A percentile compares a stretch with the other conserved stretches of the same genome.
These are phyloP conservation scores for Pangasianodon hypophthalmus DNA, from an alignment of 2,113 vertebrate genomes.

Conservation along the genomic window DNA sequence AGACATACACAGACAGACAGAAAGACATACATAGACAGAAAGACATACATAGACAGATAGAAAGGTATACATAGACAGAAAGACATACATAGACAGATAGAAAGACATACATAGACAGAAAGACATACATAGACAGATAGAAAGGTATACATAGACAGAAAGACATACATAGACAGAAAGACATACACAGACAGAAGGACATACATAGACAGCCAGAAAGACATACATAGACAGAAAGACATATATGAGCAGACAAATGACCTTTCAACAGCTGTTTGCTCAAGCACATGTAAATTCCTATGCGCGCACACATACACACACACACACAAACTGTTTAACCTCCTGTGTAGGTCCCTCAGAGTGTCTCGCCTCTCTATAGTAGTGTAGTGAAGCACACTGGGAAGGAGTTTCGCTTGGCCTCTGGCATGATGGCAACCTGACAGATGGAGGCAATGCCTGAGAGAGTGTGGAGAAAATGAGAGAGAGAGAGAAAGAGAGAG, in stretches of 20 bases:
- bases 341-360: neutral
- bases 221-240: neutral
- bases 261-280: neutral
- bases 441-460: conserved; percentile 64
- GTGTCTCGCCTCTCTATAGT: neutral
- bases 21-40: too few species aligned
- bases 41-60: too few species aligned
- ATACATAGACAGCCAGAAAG: neutral
- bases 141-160: too few species aligned
- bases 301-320: neutral
- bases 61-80: too few species aligned
- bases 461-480: conserved; percentile 48
- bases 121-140: neutral
- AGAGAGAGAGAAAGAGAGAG: neutral
- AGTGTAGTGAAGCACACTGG: conserved; percentile 15
- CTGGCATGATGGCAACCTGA: conserved; percentile 69
- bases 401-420: conserved; percentile 71
- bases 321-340: neutral
- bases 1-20: too few species aligned
- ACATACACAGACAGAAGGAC: too few species aligned
- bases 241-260: neutral
- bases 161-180: too few species aligned
- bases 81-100: neutral
- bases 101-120: neutral
- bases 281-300: neutral